phyloP scores from a whole-genome alignment of 2,113 vertebrate species.

The Diadophis punctatus region DNA sequence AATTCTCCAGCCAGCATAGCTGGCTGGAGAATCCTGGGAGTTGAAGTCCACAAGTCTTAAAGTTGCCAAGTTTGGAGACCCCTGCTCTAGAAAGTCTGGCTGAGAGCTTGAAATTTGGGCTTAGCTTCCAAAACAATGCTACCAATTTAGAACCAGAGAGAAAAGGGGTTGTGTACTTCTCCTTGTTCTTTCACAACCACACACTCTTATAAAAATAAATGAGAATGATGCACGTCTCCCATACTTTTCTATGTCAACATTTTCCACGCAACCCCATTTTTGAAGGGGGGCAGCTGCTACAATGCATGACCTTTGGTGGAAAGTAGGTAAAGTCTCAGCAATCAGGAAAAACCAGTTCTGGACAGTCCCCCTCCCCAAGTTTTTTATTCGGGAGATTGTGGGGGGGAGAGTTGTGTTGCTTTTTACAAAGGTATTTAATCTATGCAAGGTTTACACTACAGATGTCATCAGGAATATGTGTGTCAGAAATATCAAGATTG shows the following conservation, averaged over 20 bases:
- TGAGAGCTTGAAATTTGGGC: background rate
- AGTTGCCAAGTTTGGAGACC: too few relatives aligned
- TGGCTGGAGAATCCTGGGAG: too few relatives aligned
- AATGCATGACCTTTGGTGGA: background rate
- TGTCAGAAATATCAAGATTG: background rate
- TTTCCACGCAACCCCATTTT: background rate
- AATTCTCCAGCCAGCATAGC: too few relatives aligned
- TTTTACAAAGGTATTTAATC: background rate
- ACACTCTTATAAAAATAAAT: background rate
- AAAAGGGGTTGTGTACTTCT: background rate
- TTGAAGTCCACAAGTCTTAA: too few relatives aligned
- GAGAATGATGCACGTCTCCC: background rate
- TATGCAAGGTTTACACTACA: background rate
- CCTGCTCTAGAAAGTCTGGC: background rate
- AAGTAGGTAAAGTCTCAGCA: background rate
- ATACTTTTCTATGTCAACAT: background rate
- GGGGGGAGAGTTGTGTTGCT: background rate
- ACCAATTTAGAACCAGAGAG: background rate
- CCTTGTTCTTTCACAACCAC: background rate
- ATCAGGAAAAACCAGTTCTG: background rate
- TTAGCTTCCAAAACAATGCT: background rate
- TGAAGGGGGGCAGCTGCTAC: background rate
- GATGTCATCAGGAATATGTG: background rate
- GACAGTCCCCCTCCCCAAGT: background rate
- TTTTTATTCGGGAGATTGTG: background rate